Percentiles rank a stretch among this genome's conserved stretches.
phyloP scores from a whole-genome alignment of 2,113 vertebrate genomes.

The Sisor rabdophorus region DNA sequence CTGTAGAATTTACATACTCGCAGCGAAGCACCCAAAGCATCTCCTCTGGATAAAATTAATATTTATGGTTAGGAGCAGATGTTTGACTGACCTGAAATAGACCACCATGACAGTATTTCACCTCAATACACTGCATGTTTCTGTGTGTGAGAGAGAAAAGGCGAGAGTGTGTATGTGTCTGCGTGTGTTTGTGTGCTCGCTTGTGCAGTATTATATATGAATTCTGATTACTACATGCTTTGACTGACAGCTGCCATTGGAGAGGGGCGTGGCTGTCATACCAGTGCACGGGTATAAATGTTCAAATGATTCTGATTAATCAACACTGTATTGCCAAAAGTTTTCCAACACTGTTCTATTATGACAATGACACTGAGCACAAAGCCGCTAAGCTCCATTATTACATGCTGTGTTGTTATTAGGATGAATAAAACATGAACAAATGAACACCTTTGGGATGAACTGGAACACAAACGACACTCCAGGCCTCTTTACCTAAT shows the following conservation, averaged over 20 bases:
- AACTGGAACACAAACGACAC: no score
- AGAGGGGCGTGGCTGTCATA: neutral
- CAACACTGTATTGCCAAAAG: neutral
- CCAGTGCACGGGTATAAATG: neutral
- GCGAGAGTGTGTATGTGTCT: neutral
- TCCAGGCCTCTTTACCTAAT: no score
- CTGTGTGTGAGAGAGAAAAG: neutral
- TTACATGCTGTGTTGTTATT: no score
- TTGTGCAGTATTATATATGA: conserved; percentile 1
- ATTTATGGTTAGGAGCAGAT: conserved; percentile 27
- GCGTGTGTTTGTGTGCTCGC: neutral
- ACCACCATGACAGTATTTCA: conserved; percentile 2
- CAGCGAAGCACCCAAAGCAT: neutral
- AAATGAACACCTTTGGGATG: no score
- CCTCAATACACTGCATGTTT: neutral
- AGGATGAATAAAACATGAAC: no score
- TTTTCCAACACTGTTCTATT: no score
- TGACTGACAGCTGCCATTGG: neutral
- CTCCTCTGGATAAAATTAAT: conserved; percentile 24
- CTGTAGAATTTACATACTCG: conserved; percentile 12
- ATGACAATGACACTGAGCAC: no score
- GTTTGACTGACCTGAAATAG: conserved; percentile 20
- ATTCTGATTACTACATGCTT: neutral
- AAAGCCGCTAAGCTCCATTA: no score
- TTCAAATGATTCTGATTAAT: neutral